These are phyloP conservation scores for Napeogenes sylphis DNA, from an alignment of 2,888 invertebrate species.

Conservation along the genomic window DNA sequence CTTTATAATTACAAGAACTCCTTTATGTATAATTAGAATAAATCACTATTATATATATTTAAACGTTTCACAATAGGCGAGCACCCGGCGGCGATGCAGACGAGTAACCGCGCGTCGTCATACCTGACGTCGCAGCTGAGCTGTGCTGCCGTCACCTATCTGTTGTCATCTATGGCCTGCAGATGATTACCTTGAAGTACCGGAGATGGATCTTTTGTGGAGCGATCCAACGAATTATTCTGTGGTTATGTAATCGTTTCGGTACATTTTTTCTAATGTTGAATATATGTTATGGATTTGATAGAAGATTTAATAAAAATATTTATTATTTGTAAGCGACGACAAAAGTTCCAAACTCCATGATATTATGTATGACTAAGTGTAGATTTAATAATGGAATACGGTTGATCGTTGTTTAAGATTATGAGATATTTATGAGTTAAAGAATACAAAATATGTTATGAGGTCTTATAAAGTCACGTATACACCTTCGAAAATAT, in stretches of 20 bases:
- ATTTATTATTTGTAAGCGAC: constrained; percentile 9
- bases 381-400: constrained; percentile 16
- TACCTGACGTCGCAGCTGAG: constrained; percentile 72
- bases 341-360: constrained; percentile 20
- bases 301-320: not conserved
- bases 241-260: not conserved
- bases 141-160: constrained; percentile 65
- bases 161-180: constrained; percentile 65
- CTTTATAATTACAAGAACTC: not conserved
- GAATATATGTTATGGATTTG: not conserved
- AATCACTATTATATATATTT: too few species aligned
- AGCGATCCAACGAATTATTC: constrained; percentile 8
- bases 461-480: not conserved
- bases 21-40: too few species aligned
- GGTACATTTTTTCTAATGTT: constrained; percentile 5
- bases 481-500: not conserved
- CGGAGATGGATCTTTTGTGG: constrained; percentile 27
- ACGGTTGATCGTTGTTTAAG: constrained; percentile 17
- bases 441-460: not conserved
- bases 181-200: constrained; percentile 63
- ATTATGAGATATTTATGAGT: not conserved
- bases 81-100: constrained; percentile 92
- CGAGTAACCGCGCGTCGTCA: constrained; percentile 78
- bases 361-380: constrained; percentile 15
- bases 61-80: constrained; percentile 77